Evolutionary conservation across 1,140 invertebrate species (phyloP), one percentile per base, ranked within the genome.

Genomic region (Camponotus pennsylvanicus): DNA sequence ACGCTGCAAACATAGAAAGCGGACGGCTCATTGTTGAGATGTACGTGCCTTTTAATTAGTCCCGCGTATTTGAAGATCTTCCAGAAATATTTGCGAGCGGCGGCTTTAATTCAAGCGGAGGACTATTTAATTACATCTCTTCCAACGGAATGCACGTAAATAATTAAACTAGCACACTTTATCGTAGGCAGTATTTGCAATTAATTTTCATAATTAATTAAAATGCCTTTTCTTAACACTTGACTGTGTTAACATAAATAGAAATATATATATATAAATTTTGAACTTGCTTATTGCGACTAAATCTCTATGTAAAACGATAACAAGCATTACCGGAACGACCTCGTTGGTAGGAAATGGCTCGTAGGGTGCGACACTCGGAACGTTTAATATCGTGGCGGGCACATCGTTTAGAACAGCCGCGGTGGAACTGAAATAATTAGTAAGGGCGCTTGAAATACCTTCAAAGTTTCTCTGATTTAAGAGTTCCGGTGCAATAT

Each of bases 1-100:
- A 86, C 85, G 86, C 85, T 88, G 86, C 90, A 91, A 90, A 91
- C 87, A 88, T 86, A 85, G 84, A 76, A 89, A 66, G 69, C 21
- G 32, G 70, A 21, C n/a, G 21, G 57, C 77, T 82, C 75, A 32
- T 57, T 49, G 78, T 59, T 76, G 55, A 86, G 45, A 82, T 70
- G 21, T 82, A 87, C 79, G 80, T 87, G 89, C 27, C 71, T 79
- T 88, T 89, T 87, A 92, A 92, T 93, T 93, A 92, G 45, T 86
- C 78, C 83, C 73, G 88, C 87, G 87, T 67, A 85, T 76, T 40
- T 63, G 32, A 84, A 52, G 64, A 75, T 57, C 42, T 42, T 32
- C n/a, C 34, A 32, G 18, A 7, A 85, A 78, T 78, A 66, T 66
- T 15, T 34, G 42, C 27, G 52, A 45, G 55, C 0, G 37, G 27